phyloP scores from a whole-genome alignment of 1,140 invertebrate species.

The Araneus ventricosus region DNA sequence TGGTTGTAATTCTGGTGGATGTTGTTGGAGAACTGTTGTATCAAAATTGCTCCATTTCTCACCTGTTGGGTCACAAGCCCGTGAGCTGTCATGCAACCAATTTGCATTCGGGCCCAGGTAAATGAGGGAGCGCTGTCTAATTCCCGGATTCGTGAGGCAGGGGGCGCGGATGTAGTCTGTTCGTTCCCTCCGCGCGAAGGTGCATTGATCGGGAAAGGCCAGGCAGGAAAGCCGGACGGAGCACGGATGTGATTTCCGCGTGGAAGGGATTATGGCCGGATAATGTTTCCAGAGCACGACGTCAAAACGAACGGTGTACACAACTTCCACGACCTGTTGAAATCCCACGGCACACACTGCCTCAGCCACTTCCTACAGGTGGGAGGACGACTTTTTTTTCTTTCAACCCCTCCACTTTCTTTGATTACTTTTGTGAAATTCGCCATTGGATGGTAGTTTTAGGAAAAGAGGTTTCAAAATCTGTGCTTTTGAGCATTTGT shows the following conservation, averaged over 20 bases:
- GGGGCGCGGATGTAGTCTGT: conserved; percentile 49
- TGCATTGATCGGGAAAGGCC: conserved; percentile 18
- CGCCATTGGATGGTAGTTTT: no score
- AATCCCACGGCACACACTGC: conserved; percentile 58
- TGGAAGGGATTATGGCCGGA: conserved; percentile 64
- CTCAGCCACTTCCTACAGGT: conserved; percentile 71
- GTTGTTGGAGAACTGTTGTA: no score
- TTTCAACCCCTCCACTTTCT: neutral
- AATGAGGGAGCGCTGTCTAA: neutral
- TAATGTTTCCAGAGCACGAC: conserved; percentile 74
- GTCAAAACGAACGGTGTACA: conserved; percentile 58
- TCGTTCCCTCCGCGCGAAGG: neutral
- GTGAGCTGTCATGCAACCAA: neutral
- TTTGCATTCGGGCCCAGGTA: neutral
- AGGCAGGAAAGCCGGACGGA: conserved; percentile 3
- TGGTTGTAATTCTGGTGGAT: no score
- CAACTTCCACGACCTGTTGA: conserved; percentile 72
- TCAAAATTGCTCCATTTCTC: no score
- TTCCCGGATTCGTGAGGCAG: neutral
- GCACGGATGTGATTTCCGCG: conserved; percentile 4
- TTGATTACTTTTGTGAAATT: no score
- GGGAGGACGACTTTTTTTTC: neutral
- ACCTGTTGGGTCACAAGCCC: no score
- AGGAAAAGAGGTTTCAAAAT: no score
- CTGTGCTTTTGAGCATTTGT: no score